A percentile compares a stretch with the other conserved stretches of the same genome.
phyloP scores from a whole-genome alignment of 2,113 vertebrate species.

The Percina caprodes region DNA sequence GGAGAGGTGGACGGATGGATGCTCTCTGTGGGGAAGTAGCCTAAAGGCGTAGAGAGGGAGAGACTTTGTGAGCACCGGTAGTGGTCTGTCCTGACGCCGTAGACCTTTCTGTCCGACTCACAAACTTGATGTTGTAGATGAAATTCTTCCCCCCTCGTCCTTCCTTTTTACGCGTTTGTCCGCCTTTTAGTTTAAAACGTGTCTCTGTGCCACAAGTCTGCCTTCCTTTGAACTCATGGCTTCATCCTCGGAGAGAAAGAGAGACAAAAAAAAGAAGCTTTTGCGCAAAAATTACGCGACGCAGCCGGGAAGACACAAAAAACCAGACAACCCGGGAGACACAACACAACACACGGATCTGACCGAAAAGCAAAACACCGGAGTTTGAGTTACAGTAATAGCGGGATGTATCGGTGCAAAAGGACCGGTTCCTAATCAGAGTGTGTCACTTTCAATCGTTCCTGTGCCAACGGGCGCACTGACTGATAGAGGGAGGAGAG shows the following conservation, averaged over 20 bases:
- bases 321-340: background rate
- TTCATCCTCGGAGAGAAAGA: slow-evolving; percentile 44
- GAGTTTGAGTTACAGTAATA: background rate
- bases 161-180: slow-evolving; percentile 1
- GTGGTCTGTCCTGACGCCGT: background rate
- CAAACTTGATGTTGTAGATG: background rate
- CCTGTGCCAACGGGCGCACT: slow-evolving; percentile 76
- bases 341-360: background rate
- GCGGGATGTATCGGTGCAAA: slow-evolving; percentile 32
- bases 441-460: slow-evolving; percentile 82
- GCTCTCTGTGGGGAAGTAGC: slow-evolving; percentile 32
- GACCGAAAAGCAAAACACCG: background rate
- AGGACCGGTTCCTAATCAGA: slow-evolving; percentile 61
- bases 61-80: slow-evolving; percentile 31
- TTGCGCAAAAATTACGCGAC: slow-evolving; percentile 10
- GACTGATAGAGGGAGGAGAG: slow-evolving; percentile 78
- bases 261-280: slow-evolving; percentile 4
- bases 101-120: too few species aligned
- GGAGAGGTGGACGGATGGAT: slow-evolving; percentile 23
- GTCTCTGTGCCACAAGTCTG: slow-evolving; percentile 9
- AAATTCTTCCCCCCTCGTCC: background rate
- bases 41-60: slow-evolving; percentile 24
- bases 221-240: slow-evolving; percentile 48
- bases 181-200: slow-evolving; percentile 24
- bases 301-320: background rate